Percentiles rank a stretch among this genome's conserved stretches.
Conservation (phyloP, 2,113 vertebrate species). For the Suncus etruscus region DNA sequence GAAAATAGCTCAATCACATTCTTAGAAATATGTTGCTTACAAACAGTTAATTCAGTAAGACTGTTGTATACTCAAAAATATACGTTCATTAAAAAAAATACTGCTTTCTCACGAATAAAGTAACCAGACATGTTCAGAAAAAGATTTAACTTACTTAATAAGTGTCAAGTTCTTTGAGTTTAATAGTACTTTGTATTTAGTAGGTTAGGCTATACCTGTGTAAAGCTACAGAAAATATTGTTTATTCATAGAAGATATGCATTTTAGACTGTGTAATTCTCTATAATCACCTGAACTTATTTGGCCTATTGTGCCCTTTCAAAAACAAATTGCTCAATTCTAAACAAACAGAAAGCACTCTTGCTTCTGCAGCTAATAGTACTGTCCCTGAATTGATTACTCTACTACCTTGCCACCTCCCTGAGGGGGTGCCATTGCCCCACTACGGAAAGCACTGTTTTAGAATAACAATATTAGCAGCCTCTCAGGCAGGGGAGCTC, state of each 20-base stretch:
- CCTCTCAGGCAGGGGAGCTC: too few relatives aligned
- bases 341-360: neutral
- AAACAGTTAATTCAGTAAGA: slow-evolving; percentile 58
- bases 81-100: neutral
- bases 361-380: neutral
- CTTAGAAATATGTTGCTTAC: slow-evolving; percentile 48
- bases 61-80: slow-evolving; percentile 34
- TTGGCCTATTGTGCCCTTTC: neutral
- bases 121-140: neutral
- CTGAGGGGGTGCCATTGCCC: too few relatives aligned
- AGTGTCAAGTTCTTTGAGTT: neutral
- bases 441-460: too few relatives aligned
- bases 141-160: neutral
- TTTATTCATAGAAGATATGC: neutral
- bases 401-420: too few relatives aligned
- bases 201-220: neutral
- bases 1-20: slow-evolving; percentile 61
- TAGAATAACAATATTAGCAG: too few relatives aligned
- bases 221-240: neutral
- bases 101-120: neutral
- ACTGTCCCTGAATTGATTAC: too few relatives aligned
- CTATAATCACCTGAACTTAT: neutral
- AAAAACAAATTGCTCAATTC: neutral
- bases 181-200: neutral
- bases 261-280: neutral